Percentiles rank a stretch among this genome's conserved stretches.
Conservation (phyloP, 1,140 invertebrate genomes). For the Aethina tumida region DNA sequence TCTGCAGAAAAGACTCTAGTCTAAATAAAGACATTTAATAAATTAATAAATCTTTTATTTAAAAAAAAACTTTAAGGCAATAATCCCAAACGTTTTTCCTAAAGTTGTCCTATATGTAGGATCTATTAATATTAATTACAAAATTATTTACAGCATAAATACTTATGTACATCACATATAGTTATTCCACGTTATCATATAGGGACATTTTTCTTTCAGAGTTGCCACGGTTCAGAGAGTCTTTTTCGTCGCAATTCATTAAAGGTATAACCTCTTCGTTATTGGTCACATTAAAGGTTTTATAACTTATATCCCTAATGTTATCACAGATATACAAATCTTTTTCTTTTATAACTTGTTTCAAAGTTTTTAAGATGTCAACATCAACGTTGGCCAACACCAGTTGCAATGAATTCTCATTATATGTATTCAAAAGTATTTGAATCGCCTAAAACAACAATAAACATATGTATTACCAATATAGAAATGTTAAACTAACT, state of each 20-base stretch:
- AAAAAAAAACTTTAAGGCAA: too few relatives aligned
- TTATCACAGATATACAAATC: slow-evolving; percentile 20
- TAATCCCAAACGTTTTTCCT: too few relatives aligned
- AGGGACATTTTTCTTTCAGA: slow-evolving; percentile 12
- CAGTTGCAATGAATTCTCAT: slow-evolving; percentile 18
- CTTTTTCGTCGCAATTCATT: slow-evolving; percentile 5
- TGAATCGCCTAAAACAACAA: slow-evolving; percentile 21
- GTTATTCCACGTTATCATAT: too few relatives aligned
- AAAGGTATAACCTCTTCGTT: slow-evolving; percentile 12
- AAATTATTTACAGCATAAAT: too few relatives aligned
- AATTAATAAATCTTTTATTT: too few relatives aligned
- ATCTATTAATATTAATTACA: too few relatives aligned
- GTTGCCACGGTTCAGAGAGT: neutral
- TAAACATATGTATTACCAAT: neutral
- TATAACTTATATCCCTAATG: slow-evolving; percentile 9
- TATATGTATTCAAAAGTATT: slow-evolving; percentile 22
- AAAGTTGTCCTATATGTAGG: too few relatives aligned
- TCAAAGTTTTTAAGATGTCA: slow-evolving; percentile 18
- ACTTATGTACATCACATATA: too few relatives aligned
- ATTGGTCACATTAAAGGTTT: slow-evolving; percentile 5
- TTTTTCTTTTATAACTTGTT: slow-evolving; percentile 14
- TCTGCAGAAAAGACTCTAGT: too few relatives aligned
- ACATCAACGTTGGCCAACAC: slow-evolving; percentile 24
- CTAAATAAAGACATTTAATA: too few relatives aligned
- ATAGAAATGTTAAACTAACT: neutral